Evolutionary conservation across 1,140 invertebrate species (phyloP), one percentile per base, ranked within the genome.

Genomic region (Aphis gossypii): DNA sequence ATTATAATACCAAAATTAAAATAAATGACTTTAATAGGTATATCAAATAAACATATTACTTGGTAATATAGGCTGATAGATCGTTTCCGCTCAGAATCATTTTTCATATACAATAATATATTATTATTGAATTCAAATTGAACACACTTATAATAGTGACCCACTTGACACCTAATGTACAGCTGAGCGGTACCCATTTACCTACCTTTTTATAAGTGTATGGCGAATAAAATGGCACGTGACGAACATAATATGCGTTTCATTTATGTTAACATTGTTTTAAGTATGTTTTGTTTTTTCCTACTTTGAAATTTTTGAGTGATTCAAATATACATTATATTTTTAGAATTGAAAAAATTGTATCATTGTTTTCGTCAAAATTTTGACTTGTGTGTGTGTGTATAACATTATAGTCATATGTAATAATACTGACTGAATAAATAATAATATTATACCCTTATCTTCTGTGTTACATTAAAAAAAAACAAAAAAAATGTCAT

Each of bases 371-470:
- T 41, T 86, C 41, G 41, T 41, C 83, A 41, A 86, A 8, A 25
- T 86, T 23, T 86, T 44, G 23, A 23, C 38, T 86, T 14, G 38
- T 86, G 38, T 86, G 44, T 86, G 44, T 76, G n/a, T n/a, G 60
- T 76, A 18, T 68, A n/a, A n/a, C 30, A n/a, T 68, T n/a, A 76
- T 76, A 35, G 60, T n/a, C 56, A 5, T 68, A 76, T 76, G 14
- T 76, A 76, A 76, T 76, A 76, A 76, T 76, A 76, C n/a, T 14
- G 14, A 6, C 60, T 76, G 60, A n/a, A n/a, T 76, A 76, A 76
- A 76, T 76, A 76, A 76, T 76, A 76, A 76, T 76, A 20, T n/a
- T n/a, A 76, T 76, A 76, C 60, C 30, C 60, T 76, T n/a, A n/a
- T 76, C 60, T 76, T n/a, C 60, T 4, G 14, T n/a, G 60, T n/a